These are phyloP conservation scores for Smithornis capensis DNA, from an alignment of 2,113 vertebrate genomes.

Conservation along the genomic window DNA sequence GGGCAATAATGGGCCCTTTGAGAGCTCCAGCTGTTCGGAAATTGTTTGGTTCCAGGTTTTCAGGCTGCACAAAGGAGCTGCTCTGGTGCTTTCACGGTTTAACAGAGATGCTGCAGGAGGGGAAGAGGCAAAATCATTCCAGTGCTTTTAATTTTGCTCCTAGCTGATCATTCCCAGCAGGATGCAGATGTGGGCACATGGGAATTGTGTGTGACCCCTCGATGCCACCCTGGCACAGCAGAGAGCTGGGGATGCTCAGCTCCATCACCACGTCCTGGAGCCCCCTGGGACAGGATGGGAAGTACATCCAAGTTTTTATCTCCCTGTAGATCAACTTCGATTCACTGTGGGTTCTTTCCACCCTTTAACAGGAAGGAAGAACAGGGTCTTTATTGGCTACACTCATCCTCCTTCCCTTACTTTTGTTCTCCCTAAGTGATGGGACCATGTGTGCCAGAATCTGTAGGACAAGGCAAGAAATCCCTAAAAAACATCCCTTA, in stretches of 20 bases:
- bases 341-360: background rate
- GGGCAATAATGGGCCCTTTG: background rate
- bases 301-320: background rate
- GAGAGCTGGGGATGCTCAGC: background rate
- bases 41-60: slow-evolving; percentile 24
- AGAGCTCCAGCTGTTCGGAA: slow-evolving; percentile 21
- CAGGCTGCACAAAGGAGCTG: background rate
- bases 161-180: background rate
- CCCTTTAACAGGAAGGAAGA: background rate
- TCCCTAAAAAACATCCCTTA: background rate
- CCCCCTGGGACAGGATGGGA: background rate
- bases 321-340: accelerated
- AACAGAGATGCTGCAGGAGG: background rate
- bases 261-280: background rate
- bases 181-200: accelerated
- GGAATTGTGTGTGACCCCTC: background rate
- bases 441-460: background rate
- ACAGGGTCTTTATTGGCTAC: background rate
- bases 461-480: background rate
- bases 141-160: background rate
- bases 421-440: background rate
- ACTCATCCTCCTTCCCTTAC: background rate
- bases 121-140: background rate
- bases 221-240: background rate
- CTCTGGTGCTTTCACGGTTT: background rate